Conservation (phyloP, 2,888 invertebrate genomes). For the Antitype chi region DNA sequence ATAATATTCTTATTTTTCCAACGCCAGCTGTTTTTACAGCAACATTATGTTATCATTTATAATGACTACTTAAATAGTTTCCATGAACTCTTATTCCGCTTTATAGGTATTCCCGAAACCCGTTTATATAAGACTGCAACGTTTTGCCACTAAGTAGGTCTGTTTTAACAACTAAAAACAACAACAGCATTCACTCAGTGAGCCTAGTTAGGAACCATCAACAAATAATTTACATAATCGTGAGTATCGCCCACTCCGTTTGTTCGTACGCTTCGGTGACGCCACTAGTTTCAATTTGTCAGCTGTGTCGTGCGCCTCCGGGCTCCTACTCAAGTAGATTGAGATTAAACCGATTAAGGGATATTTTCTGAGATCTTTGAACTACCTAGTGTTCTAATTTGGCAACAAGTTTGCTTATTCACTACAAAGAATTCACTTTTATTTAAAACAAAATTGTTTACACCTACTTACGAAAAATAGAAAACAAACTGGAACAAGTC, state of each 20-base stretch:
- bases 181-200: slow-evolving; percentile 10
- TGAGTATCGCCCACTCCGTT: slow-evolving; percentile 10
- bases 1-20: background rate
- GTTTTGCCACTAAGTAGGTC: slow-evolving; percentile 4
- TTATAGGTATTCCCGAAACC: too few species aligned
- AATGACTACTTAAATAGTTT: background rate
- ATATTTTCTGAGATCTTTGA: slow-evolving; percentile 23
- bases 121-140: background rate
- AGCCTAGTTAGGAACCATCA: slow-evolving; percentile 21
- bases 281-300: slow-evolving; percentile 9
- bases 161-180: slow-evolving; percentile 21
- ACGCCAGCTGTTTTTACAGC: too few species aligned
- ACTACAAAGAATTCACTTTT: background rate
- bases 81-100: background rate
- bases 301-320: slow-evolving; percentile 5
- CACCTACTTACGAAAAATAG: background rate
- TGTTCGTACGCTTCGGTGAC: slow-evolving; percentile 14
- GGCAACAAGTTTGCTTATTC: background rate
- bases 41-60: background rate
- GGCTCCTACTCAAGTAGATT: slow-evolving; percentile 8
- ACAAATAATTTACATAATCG: slow-evolving; percentile 55
- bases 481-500: background rate
- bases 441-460: background rate
- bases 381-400: background rate
- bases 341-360: slow-evolving; percentile 31